Conservation (phyloP, 23 tunicate genomes). For the Styela clava region DNA sequence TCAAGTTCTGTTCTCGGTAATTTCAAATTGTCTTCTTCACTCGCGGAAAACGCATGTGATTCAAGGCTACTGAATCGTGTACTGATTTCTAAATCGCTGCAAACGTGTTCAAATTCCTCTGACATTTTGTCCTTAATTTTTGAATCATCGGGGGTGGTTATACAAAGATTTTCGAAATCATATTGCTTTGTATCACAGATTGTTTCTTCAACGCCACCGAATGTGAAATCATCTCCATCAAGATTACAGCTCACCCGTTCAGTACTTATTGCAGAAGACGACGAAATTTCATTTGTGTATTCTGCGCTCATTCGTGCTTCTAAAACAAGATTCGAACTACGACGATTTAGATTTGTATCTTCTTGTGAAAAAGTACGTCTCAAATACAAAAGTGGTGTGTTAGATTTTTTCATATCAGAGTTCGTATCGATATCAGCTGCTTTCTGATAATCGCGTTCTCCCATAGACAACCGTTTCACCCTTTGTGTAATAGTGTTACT, state of each 20-base stretch:
- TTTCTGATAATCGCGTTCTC: not conserved
- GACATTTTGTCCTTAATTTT: slow-evolving; percentile 34
- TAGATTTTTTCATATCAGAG: not conserved
- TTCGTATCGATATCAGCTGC: not conserved
- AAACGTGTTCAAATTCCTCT: slow-evolving; percentile 51
- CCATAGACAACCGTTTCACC: not conserved
- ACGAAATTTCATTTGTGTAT: not conserved
- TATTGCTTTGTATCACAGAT: slow-evolving; percentile 7
- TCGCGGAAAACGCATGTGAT: slow-evolving; percentile 18
- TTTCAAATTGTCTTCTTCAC: slow-evolving; percentile 10
- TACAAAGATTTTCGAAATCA: slow-evolving; percentile 17
- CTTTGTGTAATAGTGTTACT: not conserved
- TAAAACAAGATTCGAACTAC: slow-evolving; percentile 10
- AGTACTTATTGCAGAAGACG: not conserved
- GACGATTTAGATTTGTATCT: not conserved
- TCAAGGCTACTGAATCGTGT: slow-evolving; percentile 3
- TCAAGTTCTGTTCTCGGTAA: not conserved
- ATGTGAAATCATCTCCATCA: slow-evolving; percentile 3
- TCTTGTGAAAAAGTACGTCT: slow-evolving; percentile 12
- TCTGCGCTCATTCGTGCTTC: slow-evolving; percentile 14
- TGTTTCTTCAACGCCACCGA: slow-evolving; percentile 12
- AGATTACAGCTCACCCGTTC: not conserved
- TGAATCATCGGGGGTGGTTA: slow-evolving; percentile 12
- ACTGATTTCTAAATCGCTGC: slow-evolving; percentile 43
- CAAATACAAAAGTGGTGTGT: not conserved